Evolutionary conservation across 2,888 invertebrate genomes (phyloP).

Genomic region (Ennomos fuscantarius): DNA sequence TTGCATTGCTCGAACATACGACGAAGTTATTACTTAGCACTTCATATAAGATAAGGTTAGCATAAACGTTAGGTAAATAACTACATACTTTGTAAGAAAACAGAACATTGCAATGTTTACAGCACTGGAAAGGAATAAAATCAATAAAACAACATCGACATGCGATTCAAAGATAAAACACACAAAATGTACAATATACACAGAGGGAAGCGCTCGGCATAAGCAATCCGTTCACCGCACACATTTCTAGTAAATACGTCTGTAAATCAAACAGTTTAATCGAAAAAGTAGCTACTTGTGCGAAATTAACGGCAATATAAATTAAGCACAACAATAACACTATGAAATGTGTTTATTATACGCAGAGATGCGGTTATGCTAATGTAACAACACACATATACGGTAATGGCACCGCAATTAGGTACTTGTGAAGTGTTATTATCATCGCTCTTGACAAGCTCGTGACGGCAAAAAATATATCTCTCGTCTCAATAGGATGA

Average conservation of each 20-base stretch:
- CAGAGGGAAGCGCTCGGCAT: constrained; percentile 20
- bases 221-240: constrained; percentile 28
- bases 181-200: constrained; percentile 29
- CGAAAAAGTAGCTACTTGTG: constrained; percentile 23
- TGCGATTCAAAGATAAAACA: constrained; percentile 36
- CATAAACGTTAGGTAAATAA: constrained; percentile 35
- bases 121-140: constrained; percentile 32
- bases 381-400: constrained; percentile 51
- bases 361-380: constrained; percentile 49
- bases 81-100: constrained; percentile 33
- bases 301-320: constrained; percentile 33
- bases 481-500: constrained; percentile 54
- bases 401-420: constrained; percentile 57
- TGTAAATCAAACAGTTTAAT: constrained; percentile 31
- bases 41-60: constrained; percentile 32
- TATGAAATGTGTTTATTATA: constrained; percentile 38
- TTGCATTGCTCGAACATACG: constrained; percentile 12
- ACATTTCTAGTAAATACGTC: constrained; percentile 26
- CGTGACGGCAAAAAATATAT: constrained; percentile 50
- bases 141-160: constrained; percentile 31
- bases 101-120: constrained; percentile 34
- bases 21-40: constrained; percentile 35
- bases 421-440: constrained; percentile 55
- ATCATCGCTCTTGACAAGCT: constrained; percentile 52
- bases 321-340: constrained; percentile 36